Conservation (phyloP, 1,140 invertebrate genomes). For the Phthorimaea operculella region DNA sequence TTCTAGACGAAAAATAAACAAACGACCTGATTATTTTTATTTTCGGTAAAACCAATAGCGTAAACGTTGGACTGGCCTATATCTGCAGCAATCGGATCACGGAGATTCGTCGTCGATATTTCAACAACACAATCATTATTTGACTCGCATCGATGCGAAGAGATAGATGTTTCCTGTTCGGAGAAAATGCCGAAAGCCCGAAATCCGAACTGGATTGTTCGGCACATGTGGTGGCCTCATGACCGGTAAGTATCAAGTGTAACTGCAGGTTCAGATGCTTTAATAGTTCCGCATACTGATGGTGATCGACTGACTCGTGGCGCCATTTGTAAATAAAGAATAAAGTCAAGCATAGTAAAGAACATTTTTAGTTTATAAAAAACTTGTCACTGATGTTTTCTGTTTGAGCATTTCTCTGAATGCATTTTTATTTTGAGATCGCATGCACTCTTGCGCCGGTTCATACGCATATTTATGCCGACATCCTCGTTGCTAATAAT, state of each 20-base stretch:
- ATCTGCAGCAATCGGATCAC: neutral
- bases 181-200: constrained; percentile 15
- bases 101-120: neutral
- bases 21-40: neutral
- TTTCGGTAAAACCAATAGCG: neutral
- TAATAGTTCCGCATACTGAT: neutral
- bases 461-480: constrained; percentile 7
- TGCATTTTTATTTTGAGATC: too few species aligned
- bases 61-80: neutral
- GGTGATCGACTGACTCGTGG: too few species aligned
- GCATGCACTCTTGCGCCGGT: too few species aligned
- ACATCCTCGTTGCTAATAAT: constrained; percentile 38
- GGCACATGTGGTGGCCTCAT: neutral
- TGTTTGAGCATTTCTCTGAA: too few species aligned
- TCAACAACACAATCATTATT: constrained; percentile 14
- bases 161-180: constrained; percentile 23
- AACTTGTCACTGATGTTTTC: too few species aligned
- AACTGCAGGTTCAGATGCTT: too few species aligned
- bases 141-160: constrained; percentile 25
- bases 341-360: too few species aligned
- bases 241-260: too few species aligned
- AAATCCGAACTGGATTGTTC: constrained; percentile 2
- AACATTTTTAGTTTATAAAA: too few species aligned
- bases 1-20: too few species aligned
- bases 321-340: too few species aligned